phyloP scores from a whole-genome alignment of 2,888 invertebrate genomes.

The Griposia aprilina region DNA sequence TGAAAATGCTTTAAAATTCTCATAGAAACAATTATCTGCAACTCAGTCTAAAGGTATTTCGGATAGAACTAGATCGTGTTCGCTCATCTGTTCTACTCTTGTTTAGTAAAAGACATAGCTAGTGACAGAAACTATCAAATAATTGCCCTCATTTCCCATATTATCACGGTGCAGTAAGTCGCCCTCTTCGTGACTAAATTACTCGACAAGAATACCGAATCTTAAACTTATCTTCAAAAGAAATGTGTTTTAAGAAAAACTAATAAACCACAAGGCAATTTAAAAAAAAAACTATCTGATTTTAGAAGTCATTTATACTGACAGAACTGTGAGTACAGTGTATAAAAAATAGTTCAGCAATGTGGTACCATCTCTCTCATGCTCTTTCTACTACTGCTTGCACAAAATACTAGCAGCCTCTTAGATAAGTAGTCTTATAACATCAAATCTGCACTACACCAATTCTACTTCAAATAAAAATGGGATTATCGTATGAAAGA shows the following conservation, averaged over 20 bases:
- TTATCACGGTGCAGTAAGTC: background rate
- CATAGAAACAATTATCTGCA: background rate
- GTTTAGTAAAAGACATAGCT: background rate
- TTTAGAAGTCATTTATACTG: background rate
- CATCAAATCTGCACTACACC: background rate
- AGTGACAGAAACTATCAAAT: background rate
- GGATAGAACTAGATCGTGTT: too few species aligned
- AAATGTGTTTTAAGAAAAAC: background rate
- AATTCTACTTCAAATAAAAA: background rate
- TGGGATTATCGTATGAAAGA: background rate
- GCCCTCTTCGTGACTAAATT: background rate
- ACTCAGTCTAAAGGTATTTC: background rate
- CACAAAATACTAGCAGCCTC: conserved; percentile 1
- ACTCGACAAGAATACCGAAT: background rate
- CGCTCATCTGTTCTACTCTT: background rate
- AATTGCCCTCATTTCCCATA: background rate
- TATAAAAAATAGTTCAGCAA: background rate
- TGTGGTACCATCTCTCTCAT: conserved; percentile 1
- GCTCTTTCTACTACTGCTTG: background rate
- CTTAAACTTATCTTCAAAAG: conserved; percentile 1
- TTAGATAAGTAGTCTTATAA: conserved; percentile 10
- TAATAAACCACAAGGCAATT: background rate
- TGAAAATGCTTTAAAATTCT: background rate
- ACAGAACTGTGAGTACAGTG: background rate
- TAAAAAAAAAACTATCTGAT: background rate